A percentile compares a stretch with the other conserved stretches of the same genome.
Conservation (phyloP, 1,140 invertebrate genomes). For the Drosophila kurseongensis region DNA sequence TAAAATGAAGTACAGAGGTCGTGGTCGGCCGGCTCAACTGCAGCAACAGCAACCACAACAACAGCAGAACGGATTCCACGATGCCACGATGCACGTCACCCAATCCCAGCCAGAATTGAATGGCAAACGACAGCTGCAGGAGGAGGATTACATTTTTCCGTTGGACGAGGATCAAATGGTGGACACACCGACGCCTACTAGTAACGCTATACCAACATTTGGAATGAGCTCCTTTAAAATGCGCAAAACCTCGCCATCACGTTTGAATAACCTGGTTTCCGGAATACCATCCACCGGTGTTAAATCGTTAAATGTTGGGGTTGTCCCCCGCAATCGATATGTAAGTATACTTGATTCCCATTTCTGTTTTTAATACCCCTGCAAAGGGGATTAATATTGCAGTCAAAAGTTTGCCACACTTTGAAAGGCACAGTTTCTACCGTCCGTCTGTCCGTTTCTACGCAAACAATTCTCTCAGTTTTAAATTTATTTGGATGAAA, state of each 20-base stretch:
- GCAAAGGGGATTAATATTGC: too few relatives aligned
- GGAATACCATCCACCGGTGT: conserved; percentile 32
- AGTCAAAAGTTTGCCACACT: too few relatives aligned
- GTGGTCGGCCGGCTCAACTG: conserved; percentile 58
- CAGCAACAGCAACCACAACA: conserved; percentile 40
- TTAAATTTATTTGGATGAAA: too few relatives aligned
- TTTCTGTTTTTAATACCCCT: too few relatives aligned
- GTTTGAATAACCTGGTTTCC: conserved; percentile 37
- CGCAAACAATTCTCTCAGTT: too few relatives aligned
- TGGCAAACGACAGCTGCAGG: conserved; percentile 71
- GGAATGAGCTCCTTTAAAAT: conserved; percentile 77
- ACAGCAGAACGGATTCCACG: conserved; percentile 56
- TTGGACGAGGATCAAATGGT: conserved; percentile 89
- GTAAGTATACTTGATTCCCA: conserved; percentile 30
- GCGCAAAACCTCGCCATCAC: conserved; percentile 75
- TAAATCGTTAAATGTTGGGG: conserved; percentile 43
- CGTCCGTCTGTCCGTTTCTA: too few relatives aligned
- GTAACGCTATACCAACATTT: conserved; percentile 64
- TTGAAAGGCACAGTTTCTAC: too few relatives aligned
- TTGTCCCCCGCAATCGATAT: conserved; percentile 47
- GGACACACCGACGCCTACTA: conserved; percentile 73
- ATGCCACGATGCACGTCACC: conserved; percentile 40
- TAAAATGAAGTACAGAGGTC: conserved; percentile 85
- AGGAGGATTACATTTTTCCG: conserved; percentile 89
- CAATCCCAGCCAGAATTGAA: conserved; percentile 62